Evolutionary conservation across 2,113 vertebrate genomes (phyloP).

Genomic region (Pseudorectes ferrugineus): DNA sequence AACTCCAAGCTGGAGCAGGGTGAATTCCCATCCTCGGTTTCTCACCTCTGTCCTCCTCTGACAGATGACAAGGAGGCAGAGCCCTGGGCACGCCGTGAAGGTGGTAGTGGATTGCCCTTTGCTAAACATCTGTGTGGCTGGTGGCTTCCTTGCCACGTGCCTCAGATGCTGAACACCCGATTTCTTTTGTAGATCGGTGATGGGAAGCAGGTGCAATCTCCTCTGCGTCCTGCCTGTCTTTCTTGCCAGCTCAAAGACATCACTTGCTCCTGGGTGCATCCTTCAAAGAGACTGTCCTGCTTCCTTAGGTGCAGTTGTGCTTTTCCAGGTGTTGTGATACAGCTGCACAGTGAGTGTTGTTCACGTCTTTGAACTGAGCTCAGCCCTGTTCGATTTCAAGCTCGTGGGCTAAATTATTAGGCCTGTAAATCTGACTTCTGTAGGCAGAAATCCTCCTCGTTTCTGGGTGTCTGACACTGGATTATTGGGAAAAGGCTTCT

Average conservation of each 20-base stretch:
- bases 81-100: background rate
- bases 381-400: background rate
- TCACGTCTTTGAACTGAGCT: background rate
- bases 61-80: background rate
- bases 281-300: background rate
- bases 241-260: background rate
- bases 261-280: background rate
- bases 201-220: background rate
- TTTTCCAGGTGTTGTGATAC: background rate
- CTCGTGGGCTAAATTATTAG: rapidly evolving
- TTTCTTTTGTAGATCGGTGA: background rate
- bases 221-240: background rate
- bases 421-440: background rate
- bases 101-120: background rate
- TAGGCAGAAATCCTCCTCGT: rapidly evolving
- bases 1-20: background rate
- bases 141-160: background rate
- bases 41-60: background rate
- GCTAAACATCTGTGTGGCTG: background rate
- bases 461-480: background rate
- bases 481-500: background rate
- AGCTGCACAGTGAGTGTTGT: background rate
- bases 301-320: background rate
- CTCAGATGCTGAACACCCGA: background rate
- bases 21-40: background rate